Conservation (phyloP, 2,888 invertebrate species). For the Orthonychiurus folsomi region DNA sequence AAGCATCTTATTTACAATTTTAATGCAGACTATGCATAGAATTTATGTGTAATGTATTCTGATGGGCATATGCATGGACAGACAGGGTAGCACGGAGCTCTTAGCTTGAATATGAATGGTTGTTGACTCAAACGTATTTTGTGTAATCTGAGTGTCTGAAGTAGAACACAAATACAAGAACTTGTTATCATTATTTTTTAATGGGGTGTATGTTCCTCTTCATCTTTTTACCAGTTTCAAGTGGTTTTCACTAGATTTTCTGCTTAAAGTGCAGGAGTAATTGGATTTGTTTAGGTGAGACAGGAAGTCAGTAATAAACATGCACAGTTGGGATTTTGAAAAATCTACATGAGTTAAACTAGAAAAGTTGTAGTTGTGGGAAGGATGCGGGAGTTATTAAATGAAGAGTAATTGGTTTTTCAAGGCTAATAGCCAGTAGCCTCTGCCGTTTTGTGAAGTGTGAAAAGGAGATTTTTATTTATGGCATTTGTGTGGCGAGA, state of each 20-base stretch:
- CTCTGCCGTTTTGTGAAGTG: not conserved
- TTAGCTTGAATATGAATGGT: not conserved
- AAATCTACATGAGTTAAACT: no score
- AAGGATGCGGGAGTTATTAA: not conserved
- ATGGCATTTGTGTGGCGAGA: not conserved
- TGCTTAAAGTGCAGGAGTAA: not conserved
- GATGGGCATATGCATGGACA: not conserved
- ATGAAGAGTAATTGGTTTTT: not conserved
- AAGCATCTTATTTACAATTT: not conserved
- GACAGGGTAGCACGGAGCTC: not conserved
- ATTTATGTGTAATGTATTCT: not conserved
- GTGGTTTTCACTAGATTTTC: not conserved
- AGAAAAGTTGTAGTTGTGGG: not conserved
- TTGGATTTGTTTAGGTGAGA: not conserved
- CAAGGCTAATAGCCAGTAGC: not conserved
- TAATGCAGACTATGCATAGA: no score
- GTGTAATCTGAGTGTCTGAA: not conserved
- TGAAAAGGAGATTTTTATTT: not conserved
- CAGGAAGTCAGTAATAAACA: no score
- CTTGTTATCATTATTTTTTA: not conserved
- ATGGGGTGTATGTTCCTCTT: not conserved
- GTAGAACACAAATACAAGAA: not conserved
- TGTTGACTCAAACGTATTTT: not conserved
- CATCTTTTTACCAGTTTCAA: not conserved
- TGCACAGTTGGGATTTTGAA: no score